Evolutionary conservation across 2,797 vertebrate genomes (phyloP), one percentile per base, ranked within the genome.

Genomic region (Pagetopsis macropterus): DNA sequence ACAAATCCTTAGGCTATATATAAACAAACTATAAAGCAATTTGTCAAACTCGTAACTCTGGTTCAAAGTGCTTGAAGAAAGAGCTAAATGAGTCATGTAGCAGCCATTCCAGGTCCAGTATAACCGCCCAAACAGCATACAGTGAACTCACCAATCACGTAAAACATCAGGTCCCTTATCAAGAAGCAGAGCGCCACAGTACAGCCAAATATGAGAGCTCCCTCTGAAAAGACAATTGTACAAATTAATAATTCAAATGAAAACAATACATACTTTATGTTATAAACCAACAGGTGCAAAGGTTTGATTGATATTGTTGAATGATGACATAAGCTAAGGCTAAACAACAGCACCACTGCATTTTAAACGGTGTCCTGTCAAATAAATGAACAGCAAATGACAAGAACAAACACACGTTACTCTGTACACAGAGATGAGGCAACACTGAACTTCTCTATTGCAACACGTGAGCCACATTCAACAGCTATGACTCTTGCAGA

Each of bases 81-180:
- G 10, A 61, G 10, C 43, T 61, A 21, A 59, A 58, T 31, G 13
- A 57, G 51, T 50, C 13, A 23, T 7, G 11, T 31, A 44, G 2
- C 37, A 54, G 14, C 13, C 55, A 37, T 9, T 44, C 10, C 14
- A 44, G 37, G 12, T 40, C 1, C 0, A 33, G 31, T 17, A 9
- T 15, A 41, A 50, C 23, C 58, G n/a, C 1, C 6, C 17, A 87
- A 84, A 85, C 49, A 86, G 66, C 57, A n/a, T 16, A 66, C 54
- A 40, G 8, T 70, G 69, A 70, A 96, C 97, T 95, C 93, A 99
- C 98, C 98, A 97, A 99, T 98, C 95, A 99, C 94, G 97, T 98
- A 99, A 99, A 99, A 98, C 98, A 99, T 99, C 94, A 98, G 98
- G 98, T 98, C 96, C 95, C 94, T 96, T 96, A 97, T 96, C 91